Evolutionary conservation across 2,797 vertebrate genomes (phyloP).

Genomic region (Acipenser oxyrinchus): DNA sequence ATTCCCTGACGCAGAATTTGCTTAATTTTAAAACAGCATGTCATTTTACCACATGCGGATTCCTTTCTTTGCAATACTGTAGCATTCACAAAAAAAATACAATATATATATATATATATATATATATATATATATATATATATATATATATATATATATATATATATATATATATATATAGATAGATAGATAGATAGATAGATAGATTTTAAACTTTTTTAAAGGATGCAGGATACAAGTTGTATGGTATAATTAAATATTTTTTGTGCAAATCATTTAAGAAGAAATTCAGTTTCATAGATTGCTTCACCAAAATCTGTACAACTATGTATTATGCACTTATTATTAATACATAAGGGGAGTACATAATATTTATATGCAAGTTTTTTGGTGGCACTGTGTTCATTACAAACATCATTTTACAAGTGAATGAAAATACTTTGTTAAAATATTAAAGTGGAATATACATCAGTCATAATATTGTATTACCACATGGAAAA

Average conservation of each 20-base stretch:
- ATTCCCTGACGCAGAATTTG: neutral
- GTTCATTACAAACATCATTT: too few species aligned
- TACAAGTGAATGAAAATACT: too few species aligned
- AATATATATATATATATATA: neutral
- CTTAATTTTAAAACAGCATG: neutral
- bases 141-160: neutral
- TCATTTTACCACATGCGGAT: neutral
- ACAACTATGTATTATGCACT: too few species aligned
- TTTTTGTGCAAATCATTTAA: neutral
- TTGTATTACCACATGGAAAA: too few species aligned
- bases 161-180: neutral
- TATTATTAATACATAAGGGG: too few species aligned
- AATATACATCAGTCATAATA: too few species aligned
- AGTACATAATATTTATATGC: too few species aligned
- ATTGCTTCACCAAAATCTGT: neutral
- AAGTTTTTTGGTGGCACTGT: too few species aligned
- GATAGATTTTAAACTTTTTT: too few species aligned
- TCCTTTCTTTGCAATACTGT: neutral
- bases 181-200: too few species aligned
- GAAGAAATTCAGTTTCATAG: neutral
- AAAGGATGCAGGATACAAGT: neutral
- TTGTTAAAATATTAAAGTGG: too few species aligned
- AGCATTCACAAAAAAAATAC: neutral
- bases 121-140: neutral
- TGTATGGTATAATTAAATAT: neutral